These are phyloP conservation scores for Rhea pennata DNA, from an alignment of 2,113 vertebrate species.

Conservation along the genomic window DNA sequence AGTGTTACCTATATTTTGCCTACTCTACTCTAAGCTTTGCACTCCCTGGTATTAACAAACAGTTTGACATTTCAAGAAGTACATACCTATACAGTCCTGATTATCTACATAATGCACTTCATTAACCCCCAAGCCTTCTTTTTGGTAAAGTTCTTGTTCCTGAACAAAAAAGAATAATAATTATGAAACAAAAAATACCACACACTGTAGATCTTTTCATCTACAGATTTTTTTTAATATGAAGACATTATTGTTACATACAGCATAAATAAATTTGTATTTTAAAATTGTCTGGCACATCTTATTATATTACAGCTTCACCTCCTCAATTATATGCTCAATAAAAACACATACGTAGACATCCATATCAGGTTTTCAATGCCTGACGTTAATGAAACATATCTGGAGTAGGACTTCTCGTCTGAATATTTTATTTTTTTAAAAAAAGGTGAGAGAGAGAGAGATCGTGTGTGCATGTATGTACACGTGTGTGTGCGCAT, in stretches of 20 bases:
- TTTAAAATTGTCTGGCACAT: not conserved
- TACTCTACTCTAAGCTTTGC: not conserved
- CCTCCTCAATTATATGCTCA: not conserved
- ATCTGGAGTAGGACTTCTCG: not conserved
- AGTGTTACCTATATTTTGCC: not conserved
- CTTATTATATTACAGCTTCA: not conserved
- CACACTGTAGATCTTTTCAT: not conserved
- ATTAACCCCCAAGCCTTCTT: constrained; percentile 94
- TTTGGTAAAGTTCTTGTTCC: constrained; percentile 98
- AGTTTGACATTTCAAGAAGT: not conserved
- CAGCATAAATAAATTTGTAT: not conserved
- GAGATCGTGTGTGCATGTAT: not conserved
- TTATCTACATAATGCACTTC: constrained; percentile 99
- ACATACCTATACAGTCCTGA: constrained; percentile 97
- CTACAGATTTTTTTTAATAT: not conserved
- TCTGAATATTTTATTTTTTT: not conserved
- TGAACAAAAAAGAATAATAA: constrained; percentile 54
- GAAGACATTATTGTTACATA: not conserved
- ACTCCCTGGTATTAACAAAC: not conserved
- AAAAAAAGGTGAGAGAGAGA: not conserved
- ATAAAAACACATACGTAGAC: not conserved
- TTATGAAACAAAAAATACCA: not conserved
- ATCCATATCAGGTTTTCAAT: not conserved
- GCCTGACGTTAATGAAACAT: not conserved
- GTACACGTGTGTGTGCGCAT: no score